A percentile compares a stretch with the other conserved stretches of the same genome.
These are phyloP conservation scores for Drosophila trapezifrons DNA, from an alignment of 1,140 invertebrate genomes.

Conservation along the genomic window DNA sequence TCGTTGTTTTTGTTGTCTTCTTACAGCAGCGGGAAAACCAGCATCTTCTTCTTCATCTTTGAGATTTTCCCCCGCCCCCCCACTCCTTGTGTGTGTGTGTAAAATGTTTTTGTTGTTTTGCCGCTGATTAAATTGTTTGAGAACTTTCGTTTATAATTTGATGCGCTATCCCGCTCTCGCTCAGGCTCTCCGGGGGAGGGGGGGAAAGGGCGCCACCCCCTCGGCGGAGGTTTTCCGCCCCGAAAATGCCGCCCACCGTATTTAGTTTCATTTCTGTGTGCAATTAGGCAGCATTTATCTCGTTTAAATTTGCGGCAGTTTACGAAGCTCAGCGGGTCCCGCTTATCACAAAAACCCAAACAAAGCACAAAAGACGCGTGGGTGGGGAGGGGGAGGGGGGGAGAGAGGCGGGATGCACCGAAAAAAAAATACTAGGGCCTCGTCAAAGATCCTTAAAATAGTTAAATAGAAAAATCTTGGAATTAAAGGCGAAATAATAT, in stretches of 20 bases:
- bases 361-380: slow-evolving; percentile 45
- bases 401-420: background rate
- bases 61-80: slow-evolving; percentile 1
- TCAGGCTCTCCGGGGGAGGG: background rate
- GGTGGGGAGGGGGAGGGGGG: background rate
- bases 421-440: background rate
- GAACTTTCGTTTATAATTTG: slow-evolving; percentile 77
- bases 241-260: slow-evolving; percentile 30
- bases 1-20: slow-evolving; percentile 6
- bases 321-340: slow-evolving; percentile 50
- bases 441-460: background rate
- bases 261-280: slow-evolving; percentile 46
- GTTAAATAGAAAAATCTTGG: no score
- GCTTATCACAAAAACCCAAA: slow-evolving; percentile 64
- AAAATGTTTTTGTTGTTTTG: slow-evolving; percentile 61
- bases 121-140: slow-evolving; percentile 75
- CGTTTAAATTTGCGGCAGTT: slow-evolving; percentile 69
- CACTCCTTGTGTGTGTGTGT: slow-evolving; percentile 31
- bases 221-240: slow-evolving; percentile 19
- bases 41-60: slow-evolving; percentile 26
- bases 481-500: no score
- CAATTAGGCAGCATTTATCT: slow-evolving; percentile 75
- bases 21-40: slow-evolving; percentile 42
- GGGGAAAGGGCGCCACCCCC: slow-evolving; percentile 24
- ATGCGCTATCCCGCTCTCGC: slow-evolving; percentile 42